Conservation (phyloP, 2,797 vertebrate species). For the Enoplosus armatus region DNA sequence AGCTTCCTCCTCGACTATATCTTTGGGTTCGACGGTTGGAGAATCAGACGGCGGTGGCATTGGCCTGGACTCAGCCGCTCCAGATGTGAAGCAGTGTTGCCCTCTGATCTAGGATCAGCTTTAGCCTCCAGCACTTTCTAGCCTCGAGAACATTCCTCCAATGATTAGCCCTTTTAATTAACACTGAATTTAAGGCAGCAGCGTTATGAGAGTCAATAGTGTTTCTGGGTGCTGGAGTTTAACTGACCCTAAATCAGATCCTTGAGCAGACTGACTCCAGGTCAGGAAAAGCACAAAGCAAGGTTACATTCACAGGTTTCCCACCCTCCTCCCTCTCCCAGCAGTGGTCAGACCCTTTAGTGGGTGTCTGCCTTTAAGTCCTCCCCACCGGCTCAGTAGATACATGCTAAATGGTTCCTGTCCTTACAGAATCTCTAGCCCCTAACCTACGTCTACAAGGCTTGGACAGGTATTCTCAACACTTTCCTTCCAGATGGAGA, state of each 20-base stretch:
- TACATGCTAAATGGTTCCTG: constrained; percentile 47
- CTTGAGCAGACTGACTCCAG: constrained; percentile 46
- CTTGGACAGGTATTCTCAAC: constrained; percentile 10
- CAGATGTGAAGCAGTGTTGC: constrained; percentile 1
- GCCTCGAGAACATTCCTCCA: constrained; percentile 4
- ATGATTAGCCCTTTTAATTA: constrained; percentile 53
- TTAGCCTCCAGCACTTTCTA: constrained; percentile 19
- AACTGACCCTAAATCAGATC: constrained; percentile 59
- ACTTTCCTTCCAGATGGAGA: not conserved
- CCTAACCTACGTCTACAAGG: constrained; percentile 28
- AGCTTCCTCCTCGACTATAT: not conserved
- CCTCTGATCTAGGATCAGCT: constrained; percentile 48
- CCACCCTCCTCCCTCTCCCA: constrained; percentile 41
- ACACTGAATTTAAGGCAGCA: constrained; percentile 35
- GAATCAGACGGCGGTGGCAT: constrained; percentile 17
- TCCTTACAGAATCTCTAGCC: constrained; percentile 44
- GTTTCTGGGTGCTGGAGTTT: constrained; percentile 4
- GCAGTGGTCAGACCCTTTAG: constrained; percentile 84
- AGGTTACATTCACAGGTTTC: constrained; percentile 86
- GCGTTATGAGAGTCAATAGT: not conserved
- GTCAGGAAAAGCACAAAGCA: constrained; percentile 77
- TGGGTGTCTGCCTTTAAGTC: constrained; percentile 67
- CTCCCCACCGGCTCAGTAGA: constrained; percentile 70
- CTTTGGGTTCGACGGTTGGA: constrained; percentile 34
- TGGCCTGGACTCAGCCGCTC: constrained; percentile 60